Conservation (phyloP, 2,113 vertebrate species). For the Odocoileus hemionus region DNA sequence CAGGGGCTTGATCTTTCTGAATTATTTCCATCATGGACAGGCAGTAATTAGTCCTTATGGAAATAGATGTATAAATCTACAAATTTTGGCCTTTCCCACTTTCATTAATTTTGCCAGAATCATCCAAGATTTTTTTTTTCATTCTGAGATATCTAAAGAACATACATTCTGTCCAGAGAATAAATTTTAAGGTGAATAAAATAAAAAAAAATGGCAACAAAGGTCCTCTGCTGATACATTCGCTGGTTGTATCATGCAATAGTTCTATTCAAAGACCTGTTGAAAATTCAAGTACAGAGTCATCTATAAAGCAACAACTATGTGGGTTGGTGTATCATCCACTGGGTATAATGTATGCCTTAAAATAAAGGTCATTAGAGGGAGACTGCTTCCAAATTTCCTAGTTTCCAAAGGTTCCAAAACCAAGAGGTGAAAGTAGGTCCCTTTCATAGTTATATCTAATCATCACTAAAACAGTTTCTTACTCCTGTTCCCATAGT, state of each 20-base stretch:
- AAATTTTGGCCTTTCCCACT: neutral
- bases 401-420: neutral
- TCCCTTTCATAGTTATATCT: neutral
- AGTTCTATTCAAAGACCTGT: neutral
- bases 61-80: neutral
- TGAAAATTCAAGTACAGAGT: neutral
- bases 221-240: neutral
- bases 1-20: neutral
- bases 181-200: neutral
- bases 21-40: neutral
- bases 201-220: neutral
- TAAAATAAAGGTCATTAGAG: neutral
- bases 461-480: neutral
- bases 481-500: neutral
- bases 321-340: neutral
- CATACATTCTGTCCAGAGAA: neutral
- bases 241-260: neutral
- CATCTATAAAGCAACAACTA: neutral
- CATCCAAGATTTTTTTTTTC: neutral
- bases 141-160: neutral
- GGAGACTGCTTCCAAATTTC: neutral
- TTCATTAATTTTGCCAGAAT: neutral
- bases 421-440: neutral
- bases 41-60: neutral
- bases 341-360: neutral